A percentile compares a stretch with the other conserved stretches of the same genome.
Conservation (phyloP, 2,888 invertebrate species). For the Stenoptilia bipunctidactyla region DNA sequence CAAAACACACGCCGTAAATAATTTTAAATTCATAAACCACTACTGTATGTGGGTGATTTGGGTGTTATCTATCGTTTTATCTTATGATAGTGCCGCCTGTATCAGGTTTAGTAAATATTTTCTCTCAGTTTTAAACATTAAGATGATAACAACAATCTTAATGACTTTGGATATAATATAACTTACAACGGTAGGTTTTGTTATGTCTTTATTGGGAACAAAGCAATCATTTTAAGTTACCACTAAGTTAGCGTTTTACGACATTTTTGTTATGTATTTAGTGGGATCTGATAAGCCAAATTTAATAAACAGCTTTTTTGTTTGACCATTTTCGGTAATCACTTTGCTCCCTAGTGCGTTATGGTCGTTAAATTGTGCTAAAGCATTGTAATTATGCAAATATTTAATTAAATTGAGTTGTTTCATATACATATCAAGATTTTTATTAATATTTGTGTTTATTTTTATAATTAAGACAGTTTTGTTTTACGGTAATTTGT, state of each 20-base stretch:
- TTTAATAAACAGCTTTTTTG: too few relatives aligned
- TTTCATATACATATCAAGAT: too few relatives aligned
- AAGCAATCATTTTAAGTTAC: slow-evolving; percentile 36
- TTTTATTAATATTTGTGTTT: too few relatives aligned
- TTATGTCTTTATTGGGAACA: slow-evolving; percentile 44
- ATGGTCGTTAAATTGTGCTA: neutral
- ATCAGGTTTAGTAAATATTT: slow-evolving; percentile 42
- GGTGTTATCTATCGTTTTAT: slow-evolving; percentile 40
- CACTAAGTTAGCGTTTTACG: slow-evolving; percentile 17
- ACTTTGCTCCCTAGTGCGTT: neutral
- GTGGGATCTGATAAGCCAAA: too few relatives aligned
- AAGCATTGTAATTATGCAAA: neutral
- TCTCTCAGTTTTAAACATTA: slow-evolving; percentile 33
- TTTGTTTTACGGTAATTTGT: too few relatives aligned
- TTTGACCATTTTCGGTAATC: too few relatives aligned
- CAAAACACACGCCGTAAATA: slow-evolving; percentile 27
- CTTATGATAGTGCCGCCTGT: slow-evolving; percentile 17
- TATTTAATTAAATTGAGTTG: neutral
- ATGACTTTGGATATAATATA: slow-evolving; percentile 25
- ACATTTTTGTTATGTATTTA: neutral
- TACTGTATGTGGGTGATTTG: slow-evolving; percentile 48
- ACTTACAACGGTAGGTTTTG: slow-evolving; percentile 23
- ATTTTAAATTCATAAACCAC: slow-evolving; percentile 38
- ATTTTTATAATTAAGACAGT: too few relatives aligned
- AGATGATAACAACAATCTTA: slow-evolving; percentile 49